Conservation (phyloP, 2,113 vertebrate genomes). For the Ammodytes marinus region DNA sequence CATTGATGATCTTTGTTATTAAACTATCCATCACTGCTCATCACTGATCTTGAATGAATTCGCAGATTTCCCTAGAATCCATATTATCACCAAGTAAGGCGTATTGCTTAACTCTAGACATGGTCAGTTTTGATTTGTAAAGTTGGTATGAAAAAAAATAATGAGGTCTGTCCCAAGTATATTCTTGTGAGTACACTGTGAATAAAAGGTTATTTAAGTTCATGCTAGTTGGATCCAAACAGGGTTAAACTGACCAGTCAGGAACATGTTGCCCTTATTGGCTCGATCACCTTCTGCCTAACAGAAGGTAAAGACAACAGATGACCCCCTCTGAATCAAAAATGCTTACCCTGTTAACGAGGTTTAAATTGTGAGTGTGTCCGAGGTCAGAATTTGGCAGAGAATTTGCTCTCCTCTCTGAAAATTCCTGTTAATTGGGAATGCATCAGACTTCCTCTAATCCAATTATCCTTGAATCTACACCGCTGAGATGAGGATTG, state of each 20-base stretch:
- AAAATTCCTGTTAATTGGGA: conserved; percentile 14
- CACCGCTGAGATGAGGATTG: conserved; percentile 33
- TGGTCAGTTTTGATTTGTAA: background rate
- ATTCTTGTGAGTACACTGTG: background rate
- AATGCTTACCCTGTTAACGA: background rate
- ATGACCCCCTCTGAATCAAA: conserved; percentile 9
- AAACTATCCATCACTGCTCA: no score
- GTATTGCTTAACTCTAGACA: background rate
- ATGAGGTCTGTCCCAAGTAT: background rate
- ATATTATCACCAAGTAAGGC: no score
- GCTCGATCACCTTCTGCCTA: background rate
- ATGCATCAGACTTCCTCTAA: conserved; percentile 39
- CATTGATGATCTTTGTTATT: no score
- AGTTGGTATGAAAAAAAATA: no score
- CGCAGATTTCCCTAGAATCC: no score
- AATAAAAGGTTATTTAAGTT: conserved; percentile 2
- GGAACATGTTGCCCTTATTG: background rate
- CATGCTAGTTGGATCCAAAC: conserved; percentile 3
- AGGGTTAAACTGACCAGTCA: conserved; percentile 26
- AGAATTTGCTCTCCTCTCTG: conserved; percentile 9
- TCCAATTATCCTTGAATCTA: conserved; percentile 47
- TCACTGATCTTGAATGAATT: no score
- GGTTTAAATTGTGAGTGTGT: background rate
- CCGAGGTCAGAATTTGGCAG: background rate
- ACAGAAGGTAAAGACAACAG: background rate